Base-by-base conservation (phyloP, 37 sponge, comb jelly and placozoan genomes). In the Diacarnus erythraeanus region DNA sequence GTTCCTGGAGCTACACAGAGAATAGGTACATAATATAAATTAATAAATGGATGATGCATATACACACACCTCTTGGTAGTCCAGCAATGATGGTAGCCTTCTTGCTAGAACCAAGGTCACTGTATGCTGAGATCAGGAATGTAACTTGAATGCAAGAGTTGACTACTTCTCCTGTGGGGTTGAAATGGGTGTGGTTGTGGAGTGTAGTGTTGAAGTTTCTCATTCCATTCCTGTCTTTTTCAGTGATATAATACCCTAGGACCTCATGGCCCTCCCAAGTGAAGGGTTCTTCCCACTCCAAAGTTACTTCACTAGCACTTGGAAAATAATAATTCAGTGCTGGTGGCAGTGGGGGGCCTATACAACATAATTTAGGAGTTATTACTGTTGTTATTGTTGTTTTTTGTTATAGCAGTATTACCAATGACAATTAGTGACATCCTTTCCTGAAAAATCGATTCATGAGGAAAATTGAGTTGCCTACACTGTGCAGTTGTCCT, bases 271-370 rank as follows among this genome's bases (percentile, higher is more conserved):
- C 51, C 12, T 47, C 51, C 73, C 73, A 72, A 26, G 73, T 8
- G 30, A 72, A 72, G 29, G 73, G 73, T 26, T 42, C 30, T 23
- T 26, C 34, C 73, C 73, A 72, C 30, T 42, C 26, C 34, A 72
- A 21, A 25, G 29, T 29, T 12, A 72, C 1, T 12, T 42, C 30
- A 6, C n/a, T 47, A 1, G 51, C 73, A 72, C 30, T 72, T 27
- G 31, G 44, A n/a, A 40, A 26, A 1, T 1, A 30, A 10, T 51
- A 27, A 25, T 12, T 42, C 26, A 47, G 31, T 2, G 22, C 73
- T 51, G 73, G 73, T 6, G 54, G 51, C 1, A 17, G 31, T 30
- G 73, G 73, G 2, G 73, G 73, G 12, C 73, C 73, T 72, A 47
- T 47, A 6, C 6, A 12, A 15, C 12, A 12, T 47, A 47, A 47